Evolutionary conservation across 2,113 vertebrate genomes (phyloP).

Genomic region (Phaetusa simplex): DNA sequence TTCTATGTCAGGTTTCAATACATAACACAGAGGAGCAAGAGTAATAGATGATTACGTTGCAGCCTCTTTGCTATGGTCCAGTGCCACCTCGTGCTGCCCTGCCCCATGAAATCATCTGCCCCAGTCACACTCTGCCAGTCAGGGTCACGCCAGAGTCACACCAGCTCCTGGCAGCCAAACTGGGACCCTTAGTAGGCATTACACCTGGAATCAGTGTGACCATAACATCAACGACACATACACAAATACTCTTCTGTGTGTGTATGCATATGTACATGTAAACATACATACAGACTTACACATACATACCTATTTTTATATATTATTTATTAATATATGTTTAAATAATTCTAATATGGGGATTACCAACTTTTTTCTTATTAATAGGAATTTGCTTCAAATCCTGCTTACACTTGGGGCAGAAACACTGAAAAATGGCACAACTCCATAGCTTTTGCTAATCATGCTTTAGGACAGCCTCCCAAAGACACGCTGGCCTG

Average conservation of each 20-base stretch:
- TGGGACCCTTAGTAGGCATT: neutral
- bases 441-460: neutral
- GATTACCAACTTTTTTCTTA: neutral
- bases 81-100: fast-evolving
- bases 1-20: neutral
- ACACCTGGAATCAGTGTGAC: neutral
- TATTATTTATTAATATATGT: neutral
- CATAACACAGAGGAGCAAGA: neutral
- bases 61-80: neutral
- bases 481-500: neutral
- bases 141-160: neutral
- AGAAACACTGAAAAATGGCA: neutral
- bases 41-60: neutral
- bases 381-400: neutral
- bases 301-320: neutral
- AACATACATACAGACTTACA: neutral
- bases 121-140: neutral
- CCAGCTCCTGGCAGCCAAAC: neutral
- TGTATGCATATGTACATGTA: neutral
- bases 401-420: neutral
- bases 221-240: fast-evolving
- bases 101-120: neutral
- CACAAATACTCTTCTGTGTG: neutral
- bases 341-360: neutral
- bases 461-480: neutral